Base-by-base conservation (phyloP, 2,888 invertebrate genomes). In the Heliconius hortense region DNA sequence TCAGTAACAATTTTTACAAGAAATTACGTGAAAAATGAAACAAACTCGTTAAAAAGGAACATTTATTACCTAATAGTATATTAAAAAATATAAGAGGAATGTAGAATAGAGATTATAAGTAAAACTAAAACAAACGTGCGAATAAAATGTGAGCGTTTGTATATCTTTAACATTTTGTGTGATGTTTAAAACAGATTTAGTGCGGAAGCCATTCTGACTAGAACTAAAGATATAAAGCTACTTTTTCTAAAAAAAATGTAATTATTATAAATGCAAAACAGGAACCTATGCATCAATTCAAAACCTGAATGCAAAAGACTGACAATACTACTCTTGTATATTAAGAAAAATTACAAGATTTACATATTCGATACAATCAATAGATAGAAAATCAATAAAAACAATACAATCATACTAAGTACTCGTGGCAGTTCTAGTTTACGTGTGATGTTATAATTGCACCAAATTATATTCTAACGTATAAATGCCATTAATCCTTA, bases 171-270 rank as follows among this genome's bases (percentile, higher is more conserved):
- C 13, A 85, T 83, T 39, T 35, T 64, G 31, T 90, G 90, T 90
- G 90, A 90, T 91, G 90, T 80, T 83, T 60, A 64, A 75, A 72
- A 72, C 48, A 63, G 62, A 68, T 39, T 64, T 53, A 18, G 53
- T 68, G 84, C 88, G 90, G 90, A 91, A 91, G 90, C 85, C 82
- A 83, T 81, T 80, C 84, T 92, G 92, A 92, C 92, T 92, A 92
- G 92, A 92, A 88, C 86, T 89, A 88, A 77, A 77, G 7, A 72
- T 72, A 75, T 64, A 85, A 82, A 73, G 82, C 77, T 81, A 79
- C 1, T 82, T 83, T 85, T 56, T 21, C 0, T 3, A 10, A 82
- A 76, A 77, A 86, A 73, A 66, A n/a, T 15, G 24, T 39, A 39
- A 26, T 31, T 60, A 60, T 72, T 39, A 43, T 79, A 79, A 79